These are phyloP conservation scores for Notolabrus celidotus DNA, from an alignment of 2,797 vertebrate genomes.

Conservation along the genomic window DNA sequence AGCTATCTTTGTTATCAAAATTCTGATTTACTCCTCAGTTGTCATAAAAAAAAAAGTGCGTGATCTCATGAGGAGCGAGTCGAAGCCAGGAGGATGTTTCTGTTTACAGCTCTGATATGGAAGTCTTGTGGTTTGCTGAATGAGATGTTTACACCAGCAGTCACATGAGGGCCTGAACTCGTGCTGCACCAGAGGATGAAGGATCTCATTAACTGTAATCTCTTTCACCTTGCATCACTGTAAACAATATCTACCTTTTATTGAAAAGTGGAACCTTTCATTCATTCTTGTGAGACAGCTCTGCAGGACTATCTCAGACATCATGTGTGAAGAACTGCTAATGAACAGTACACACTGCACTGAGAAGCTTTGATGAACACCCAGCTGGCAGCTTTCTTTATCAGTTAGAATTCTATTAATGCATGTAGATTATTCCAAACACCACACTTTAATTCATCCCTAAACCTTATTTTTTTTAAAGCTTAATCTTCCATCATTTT, in stretches of 20 bases:
- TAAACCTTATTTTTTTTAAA: constrained; percentile 36
- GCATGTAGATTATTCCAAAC: neutral
- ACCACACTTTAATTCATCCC: neutral
- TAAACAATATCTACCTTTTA: constrained; percentile 19
- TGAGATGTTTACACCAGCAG: constrained; percentile 31
- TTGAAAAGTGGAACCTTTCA: constrained; percentile 19
- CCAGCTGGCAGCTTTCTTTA: neutral
- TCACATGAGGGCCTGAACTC: constrained; percentile 31
- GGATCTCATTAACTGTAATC: constrained; percentile 12
- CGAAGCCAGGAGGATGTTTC: neutral
- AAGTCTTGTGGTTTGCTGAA: neutral
- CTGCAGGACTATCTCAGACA: constrained; percentile 16
- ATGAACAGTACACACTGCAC: constrained; percentile 16
- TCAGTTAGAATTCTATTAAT: neutral
- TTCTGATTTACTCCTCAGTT: constrained; percentile 20
- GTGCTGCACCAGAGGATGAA: neutral
- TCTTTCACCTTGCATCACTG: constrained; percentile 16
- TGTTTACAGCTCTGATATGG: neutral
- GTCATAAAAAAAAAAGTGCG: too few species aligned
- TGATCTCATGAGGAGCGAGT: neutral
- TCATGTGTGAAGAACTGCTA: constrained; percentile 17
- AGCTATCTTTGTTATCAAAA: constrained; percentile 20
- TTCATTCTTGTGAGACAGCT: neutral
- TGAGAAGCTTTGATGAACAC: constrained; percentile 1
- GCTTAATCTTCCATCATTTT: neutral